A percentile compares a stretch with the other conserved stretches of the same genome.
Evolutionary conservation across 2,797 vertebrate genomes (phyloP).

Genomic region (Malacoraja senta): DNA sequence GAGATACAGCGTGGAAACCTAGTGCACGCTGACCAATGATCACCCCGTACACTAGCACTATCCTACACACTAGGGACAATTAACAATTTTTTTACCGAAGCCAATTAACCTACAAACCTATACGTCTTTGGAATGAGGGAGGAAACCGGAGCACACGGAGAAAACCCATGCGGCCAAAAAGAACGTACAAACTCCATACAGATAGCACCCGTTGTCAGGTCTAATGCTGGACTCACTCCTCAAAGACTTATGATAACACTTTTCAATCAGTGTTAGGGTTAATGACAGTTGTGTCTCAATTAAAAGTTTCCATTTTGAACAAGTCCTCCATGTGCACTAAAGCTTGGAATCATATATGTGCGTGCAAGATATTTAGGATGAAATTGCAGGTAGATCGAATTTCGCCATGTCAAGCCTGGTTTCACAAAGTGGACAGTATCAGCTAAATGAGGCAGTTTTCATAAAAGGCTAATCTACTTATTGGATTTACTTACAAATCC

Average conservation of each 20-base stretch:
- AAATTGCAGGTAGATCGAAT: background rate
- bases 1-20: no score
- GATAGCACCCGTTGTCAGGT: background rate
- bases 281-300: background rate
- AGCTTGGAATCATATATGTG: background rate
- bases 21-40: no score
- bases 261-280: background rate
- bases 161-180: no score
- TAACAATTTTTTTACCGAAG: no score
- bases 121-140: no score
- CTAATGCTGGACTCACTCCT: background rate
- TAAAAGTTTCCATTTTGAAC: background rate
- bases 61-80: no score
- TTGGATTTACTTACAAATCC: conserved; percentile 14
- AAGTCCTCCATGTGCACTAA: background rate
- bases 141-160: no score
- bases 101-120: no score
- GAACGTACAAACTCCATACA: no score
- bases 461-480: conserved; percentile 2
- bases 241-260: background rate
- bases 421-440: background rate
- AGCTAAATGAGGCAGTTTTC: background rate
- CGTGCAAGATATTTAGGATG: background rate
- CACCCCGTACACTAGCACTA: no score
- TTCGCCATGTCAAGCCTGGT: background rate